A percentile compares a stretch with the other conserved stretches of the same genome.
These are phyloP conservation scores for Poecile montanus DNA, from an alignment of 2,797 vertebrate species.

Conservation along the genomic window DNA sequence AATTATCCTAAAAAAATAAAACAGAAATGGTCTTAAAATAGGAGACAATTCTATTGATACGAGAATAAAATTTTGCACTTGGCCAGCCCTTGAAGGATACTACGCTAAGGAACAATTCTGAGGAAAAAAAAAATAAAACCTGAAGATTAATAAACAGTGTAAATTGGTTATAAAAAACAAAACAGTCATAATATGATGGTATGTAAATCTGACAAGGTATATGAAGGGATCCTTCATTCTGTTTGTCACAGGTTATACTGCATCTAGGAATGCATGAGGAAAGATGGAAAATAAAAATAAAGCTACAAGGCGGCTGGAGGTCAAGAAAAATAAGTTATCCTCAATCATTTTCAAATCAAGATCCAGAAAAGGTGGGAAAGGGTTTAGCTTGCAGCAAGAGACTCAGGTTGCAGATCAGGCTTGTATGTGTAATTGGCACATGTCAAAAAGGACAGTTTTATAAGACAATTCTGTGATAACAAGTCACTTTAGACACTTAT, in stretches of 20 bases:
- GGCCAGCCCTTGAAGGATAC: not conserved
- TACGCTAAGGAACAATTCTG: not conserved
- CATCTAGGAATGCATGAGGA: not conserved
- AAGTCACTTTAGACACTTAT: not conserved
- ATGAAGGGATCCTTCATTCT: not conserved
- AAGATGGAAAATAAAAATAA: not conserved
- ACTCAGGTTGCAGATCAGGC: not conserved
- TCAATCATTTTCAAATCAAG: not conserved
- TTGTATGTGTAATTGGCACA: not conserved
- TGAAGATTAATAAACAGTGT: not conserved
- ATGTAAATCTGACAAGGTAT: not conserved
- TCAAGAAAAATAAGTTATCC: not conserved
- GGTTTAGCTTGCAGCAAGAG: not conserved
- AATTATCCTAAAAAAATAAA: not conserved
- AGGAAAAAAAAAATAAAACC: not conserved
- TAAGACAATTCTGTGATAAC: not conserved
- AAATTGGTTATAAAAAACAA: not conserved
- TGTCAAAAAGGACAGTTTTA: not conserved
- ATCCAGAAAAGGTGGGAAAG: not conserved
- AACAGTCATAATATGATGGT: not conserved
- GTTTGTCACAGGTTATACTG: not conserved
- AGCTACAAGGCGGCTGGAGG: not conserved
- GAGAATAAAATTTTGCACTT: not conserved
- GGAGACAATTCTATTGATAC: not conserved
- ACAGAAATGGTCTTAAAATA: not conserved